Evolutionary conservation across 2,113 vertebrate genomes (phyloP).

Genomic region (Zapus hudsonius): DNA sequence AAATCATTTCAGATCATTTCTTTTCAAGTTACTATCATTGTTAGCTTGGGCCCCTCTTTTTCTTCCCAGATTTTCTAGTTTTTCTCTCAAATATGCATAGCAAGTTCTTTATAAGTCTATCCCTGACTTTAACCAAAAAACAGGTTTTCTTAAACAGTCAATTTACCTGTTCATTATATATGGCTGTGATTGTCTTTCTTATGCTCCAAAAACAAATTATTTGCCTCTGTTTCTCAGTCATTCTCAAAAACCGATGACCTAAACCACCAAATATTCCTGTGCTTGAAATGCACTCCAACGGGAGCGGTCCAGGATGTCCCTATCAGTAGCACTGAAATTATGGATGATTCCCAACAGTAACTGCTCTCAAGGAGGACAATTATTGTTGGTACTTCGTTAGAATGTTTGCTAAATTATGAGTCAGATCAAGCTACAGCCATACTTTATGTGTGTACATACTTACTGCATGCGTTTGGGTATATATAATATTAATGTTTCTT

Average conservation of each 20-base stretch:
- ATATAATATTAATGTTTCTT: conserved; percentile 9
- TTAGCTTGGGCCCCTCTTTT: not conserved
- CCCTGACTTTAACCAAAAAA: conserved; percentile 22
- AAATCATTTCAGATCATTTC: conserved; percentile 31
- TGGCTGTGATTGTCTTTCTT: not conserved
- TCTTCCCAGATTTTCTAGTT: not conserved
- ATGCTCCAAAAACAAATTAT: conserved; percentile 34
- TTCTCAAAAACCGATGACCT: not conserved
- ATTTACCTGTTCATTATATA: conserved; percentile 20
- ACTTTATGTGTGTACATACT: not conserved
- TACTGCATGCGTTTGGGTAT: not conserved
- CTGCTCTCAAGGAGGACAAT: not conserved
- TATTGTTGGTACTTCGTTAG: conserved; percentile 24
- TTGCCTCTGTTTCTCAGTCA: not conserved
- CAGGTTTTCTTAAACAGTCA: not conserved
- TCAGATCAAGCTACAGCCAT: not conserved
- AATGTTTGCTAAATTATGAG: conserved; percentile 33
- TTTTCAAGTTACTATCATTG: conserved; percentile 17
- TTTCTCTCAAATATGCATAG: not conserved
- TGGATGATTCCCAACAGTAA: conserved; percentile 33
- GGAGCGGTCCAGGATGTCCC: conserved; percentile 30
- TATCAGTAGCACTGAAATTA: conserved; percentile 25
- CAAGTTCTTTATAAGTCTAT: not conserved
- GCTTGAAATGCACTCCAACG: conserved; percentile 49
- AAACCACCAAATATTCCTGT: not conserved